Base-by-base conservation (phyloP, 2,797 vertebrate genomes). In the Manis javanica region DNA sequence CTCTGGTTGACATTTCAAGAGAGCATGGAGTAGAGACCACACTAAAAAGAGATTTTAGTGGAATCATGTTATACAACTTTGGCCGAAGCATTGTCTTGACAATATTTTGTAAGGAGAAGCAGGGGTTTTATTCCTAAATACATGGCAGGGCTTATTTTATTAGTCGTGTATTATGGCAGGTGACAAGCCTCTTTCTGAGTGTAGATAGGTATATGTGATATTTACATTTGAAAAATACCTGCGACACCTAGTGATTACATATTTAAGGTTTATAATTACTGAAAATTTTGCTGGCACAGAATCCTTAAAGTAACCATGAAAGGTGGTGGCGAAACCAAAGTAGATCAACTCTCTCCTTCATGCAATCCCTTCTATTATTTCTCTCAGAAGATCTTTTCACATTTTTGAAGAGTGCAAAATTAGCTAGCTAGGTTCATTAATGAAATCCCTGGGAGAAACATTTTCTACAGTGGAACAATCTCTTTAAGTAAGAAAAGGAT, bases 171-270 rank as follows among this genome's bases (percentile, higher is more conserved):
- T 68, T 89, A 63, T 7, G 46, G 74, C 63, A 89, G 49, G 57
- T 42, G 78, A 95, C 64, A 83, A 78, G 42, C 16, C 49, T 78
- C 57, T 55, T 19, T 86, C 92, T 93, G 55, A 11, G 39, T 39
- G 63, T 10, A 53, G 86, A 87, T 31, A 14, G 3, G 2, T 0
- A 7, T 26, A 75, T 34, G 61, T 53, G 64, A 9, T 55, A 93
- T 86, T 95, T 91, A 91, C 34, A 68, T 85, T 77, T 93, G 87
- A 83, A 90, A 94, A 79, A 64, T 51, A 29, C 13, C 79, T 66
- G n/a, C 51, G 79, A 89, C 83, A 95, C 51, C 39, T 72, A 34
- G 69, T 53, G 57, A 90, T 79, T 94, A 55, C 57, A 83, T 72
- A 91, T 78, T 83, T 79, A 61, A 72, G 46, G 72, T 95, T 66